Conservation (phyloP, 2,797 vertebrate species). For the Coranthus polyacanthus region DNA sequence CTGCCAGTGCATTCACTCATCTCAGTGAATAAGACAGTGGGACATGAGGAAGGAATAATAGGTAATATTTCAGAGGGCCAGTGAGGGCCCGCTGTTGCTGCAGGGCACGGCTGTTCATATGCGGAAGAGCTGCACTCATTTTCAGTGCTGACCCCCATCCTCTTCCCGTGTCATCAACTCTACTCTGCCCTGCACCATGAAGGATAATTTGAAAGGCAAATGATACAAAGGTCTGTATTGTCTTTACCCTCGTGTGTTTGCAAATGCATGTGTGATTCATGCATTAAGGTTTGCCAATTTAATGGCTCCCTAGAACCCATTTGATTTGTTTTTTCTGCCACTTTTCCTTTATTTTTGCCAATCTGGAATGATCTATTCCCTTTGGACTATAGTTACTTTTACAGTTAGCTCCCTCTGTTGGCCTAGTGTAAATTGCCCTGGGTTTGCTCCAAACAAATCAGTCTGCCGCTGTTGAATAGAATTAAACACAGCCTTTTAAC, state of each 20-base stretch:
- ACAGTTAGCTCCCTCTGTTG: background rate
- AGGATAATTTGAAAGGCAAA: constrained; percentile 73
- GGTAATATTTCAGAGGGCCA: constrained; percentile 71
- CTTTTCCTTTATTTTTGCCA: background rate
- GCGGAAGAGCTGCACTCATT: constrained; percentile 56
- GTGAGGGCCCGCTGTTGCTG: constrained; percentile 51
- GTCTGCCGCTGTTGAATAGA: background rate
- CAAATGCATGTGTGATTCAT: constrained; percentile 18
- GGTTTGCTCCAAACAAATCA: background rate
- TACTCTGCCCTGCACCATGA: constrained; percentile 45
- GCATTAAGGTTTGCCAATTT: constrained; percentile 30
- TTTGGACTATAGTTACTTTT: background rate
- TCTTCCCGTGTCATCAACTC: constrained; percentile 56
- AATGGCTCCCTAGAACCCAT: constrained; percentile 39
- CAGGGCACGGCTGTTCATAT: constrained; percentile 57
- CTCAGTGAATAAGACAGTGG: constrained; percentile 55
- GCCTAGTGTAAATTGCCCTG: background rate
- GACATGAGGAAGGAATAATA: constrained; percentile 56
- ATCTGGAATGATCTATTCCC: background rate
- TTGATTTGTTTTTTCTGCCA: background rate
- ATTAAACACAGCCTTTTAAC: too few species aligned
- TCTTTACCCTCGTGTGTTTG: constrained; percentile 15
- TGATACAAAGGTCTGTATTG: constrained; percentile 48
- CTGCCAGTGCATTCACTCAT: constrained; percentile 57
- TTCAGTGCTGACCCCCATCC: constrained; percentile 46